Evolutionary conservation across 2,113 vertebrate species (phyloP), one percentile per base, ranked within the genome.

Genomic region (Pelusios castaneus): DNA sequence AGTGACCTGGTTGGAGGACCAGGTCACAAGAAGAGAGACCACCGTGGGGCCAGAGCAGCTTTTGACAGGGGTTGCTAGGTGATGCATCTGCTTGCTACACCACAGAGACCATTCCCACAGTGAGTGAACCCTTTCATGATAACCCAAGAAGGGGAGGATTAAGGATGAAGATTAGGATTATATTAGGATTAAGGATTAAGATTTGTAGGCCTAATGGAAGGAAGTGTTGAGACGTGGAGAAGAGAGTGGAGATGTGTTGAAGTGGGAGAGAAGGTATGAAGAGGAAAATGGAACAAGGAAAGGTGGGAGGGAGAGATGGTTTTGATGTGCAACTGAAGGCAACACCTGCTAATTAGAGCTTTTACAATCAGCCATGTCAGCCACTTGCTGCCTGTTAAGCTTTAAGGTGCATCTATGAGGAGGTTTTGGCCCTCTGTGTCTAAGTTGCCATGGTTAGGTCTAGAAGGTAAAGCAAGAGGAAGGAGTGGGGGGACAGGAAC

Each of bases 101-200:
- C 29, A 60, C 58, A 60, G 5, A 27, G 13, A 16, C 27, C 58
- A 60, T 14, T 29, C 58, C 13, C 16, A 67, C 17, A 8, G 60
- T 63, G 60, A 63, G 8, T n/a, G 60, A 14, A 63, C 60, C 60
- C 16, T n/a, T 34, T n/a, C 60, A n/a, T 14, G 8, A 2, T n/a
- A 67, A 67, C 16, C 16, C 38, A 16, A 9, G 49, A 45, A 79
- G 79, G 29, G 43, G 6, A 60, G 6, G 25, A 12, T 2, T 51
- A 5, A 19, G 1, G 47, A 47, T 47, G 6, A 47, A 47, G 47
- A 47, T 47, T 47, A 47, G 47, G 47, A 47, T 47, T 47, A 47
- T 6, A 47, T 2, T 51, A 5, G 14, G 1, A 2, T 67, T 38
- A n/a, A n/a, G n/a, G 47, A 47, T 2, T 51, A 5, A 19, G 1